Percentiles rank a stretch among this genome's conserved stretches.
phyloP scores from a whole-genome alignment of 2,888 invertebrate species.

The Myopa testacea region DNA sequence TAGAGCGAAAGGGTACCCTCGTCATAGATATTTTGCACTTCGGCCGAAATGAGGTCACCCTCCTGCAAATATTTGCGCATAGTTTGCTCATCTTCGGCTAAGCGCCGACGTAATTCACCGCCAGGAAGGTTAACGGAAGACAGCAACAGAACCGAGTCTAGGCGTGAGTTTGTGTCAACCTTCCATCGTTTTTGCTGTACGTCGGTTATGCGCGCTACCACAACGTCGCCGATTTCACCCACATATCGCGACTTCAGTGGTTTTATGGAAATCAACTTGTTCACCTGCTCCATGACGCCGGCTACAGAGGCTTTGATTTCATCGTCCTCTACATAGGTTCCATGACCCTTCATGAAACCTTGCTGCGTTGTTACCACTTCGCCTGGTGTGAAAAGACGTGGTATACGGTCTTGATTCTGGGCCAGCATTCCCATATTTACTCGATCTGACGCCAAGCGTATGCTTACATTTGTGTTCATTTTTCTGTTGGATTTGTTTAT shows the following conservation, averaged over 20 bases:
- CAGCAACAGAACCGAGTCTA: slow-evolving; percentile 87
- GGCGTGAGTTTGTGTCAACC: slow-evolving; percentile 91
- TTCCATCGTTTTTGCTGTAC: slow-evolving; percentile 96
- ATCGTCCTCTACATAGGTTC: slow-evolving; percentile 89
- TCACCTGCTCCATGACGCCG: slow-evolving; percentile 93
- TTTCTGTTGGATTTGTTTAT: neutral
- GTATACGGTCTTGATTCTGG: slow-evolving; percentile 71
- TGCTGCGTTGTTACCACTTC: slow-evolving; percentile 84
- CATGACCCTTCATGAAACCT: slow-evolving; percentile 85
- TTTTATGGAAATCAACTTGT: slow-evolving; percentile 91
- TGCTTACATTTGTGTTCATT: slow-evolving; percentile 70
- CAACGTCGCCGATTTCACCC: slow-evolving; percentile 96
- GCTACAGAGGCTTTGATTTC: slow-evolving; percentile 92
- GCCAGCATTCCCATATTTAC: slow-evolving; percentile 71
- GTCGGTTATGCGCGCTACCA: slow-evolving; percentile 93
- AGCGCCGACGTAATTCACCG: slow-evolving; percentile 91
- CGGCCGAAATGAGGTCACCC: slow-evolving; percentile 97
- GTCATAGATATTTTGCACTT: slow-evolving; percentile 92
- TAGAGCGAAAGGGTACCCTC: slow-evolving; percentile 95
- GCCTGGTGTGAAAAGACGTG: slow-evolving; percentile 85
- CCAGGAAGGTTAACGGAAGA: slow-evolving; percentile 98
- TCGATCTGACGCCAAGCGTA: slow-evolving; percentile 75
- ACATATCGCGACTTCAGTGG: slow-evolving; percentile 92
- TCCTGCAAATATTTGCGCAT: slow-evolving; percentile 96
- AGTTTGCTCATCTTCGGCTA: slow-evolving; percentile 96